These are phyloP conservation scores for Himalopsyche tibetana DNA, from an alignment of 2,888 invertebrate genomes.

Conservation along the genomic window DNA sequence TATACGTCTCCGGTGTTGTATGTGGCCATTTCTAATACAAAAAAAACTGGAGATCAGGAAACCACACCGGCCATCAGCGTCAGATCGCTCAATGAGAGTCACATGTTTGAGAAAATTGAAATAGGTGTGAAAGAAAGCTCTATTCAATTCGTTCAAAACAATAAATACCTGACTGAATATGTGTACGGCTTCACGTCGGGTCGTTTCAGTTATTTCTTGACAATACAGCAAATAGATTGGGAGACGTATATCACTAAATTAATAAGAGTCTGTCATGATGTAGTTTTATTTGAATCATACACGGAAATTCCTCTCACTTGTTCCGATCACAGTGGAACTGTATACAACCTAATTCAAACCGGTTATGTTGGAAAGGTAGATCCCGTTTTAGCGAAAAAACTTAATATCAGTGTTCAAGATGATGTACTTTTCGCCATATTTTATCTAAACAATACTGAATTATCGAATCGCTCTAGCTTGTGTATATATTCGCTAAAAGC, in stretches of 20 bases:
- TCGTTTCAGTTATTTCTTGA: conserved; percentile 97
- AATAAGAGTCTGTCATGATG: conserved; percentile 96
- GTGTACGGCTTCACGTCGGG: conserved; percentile 97
- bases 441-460: conserved; percentile 87
- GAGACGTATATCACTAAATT: conserved; percentile 93
- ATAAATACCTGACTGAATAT: conserved; percentile 95
- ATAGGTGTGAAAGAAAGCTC: conserved; percentile 94
- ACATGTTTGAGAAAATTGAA: conserved; percentile 93
- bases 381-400: conserved; percentile 90
- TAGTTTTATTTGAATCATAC: conserved; percentile 97
- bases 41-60: conserved; percentile 93
- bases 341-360: conserved; percentile 95
- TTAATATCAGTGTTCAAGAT: conserved; percentile 94
- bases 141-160: conserved; percentile 92
- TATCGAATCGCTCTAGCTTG: conserved; percentile 86
- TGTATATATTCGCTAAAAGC: conserved; percentile 96
- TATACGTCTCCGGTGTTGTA: conserved; percentile 95
- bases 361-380: conserved; percentile 97
- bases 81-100: conserved; percentile 89
- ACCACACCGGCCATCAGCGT: conserved; percentile 96
- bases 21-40: conserved; percentile 95
- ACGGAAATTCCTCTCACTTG: conserved; percentile 98
- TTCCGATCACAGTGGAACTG: conserved; percentile 83
- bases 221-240: conserved; percentile 87
- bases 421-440: conserved; percentile 98